Conservation (phyloP, 1,140 invertebrate species). For the Aphaenogaster ashmeadi region DNA sequence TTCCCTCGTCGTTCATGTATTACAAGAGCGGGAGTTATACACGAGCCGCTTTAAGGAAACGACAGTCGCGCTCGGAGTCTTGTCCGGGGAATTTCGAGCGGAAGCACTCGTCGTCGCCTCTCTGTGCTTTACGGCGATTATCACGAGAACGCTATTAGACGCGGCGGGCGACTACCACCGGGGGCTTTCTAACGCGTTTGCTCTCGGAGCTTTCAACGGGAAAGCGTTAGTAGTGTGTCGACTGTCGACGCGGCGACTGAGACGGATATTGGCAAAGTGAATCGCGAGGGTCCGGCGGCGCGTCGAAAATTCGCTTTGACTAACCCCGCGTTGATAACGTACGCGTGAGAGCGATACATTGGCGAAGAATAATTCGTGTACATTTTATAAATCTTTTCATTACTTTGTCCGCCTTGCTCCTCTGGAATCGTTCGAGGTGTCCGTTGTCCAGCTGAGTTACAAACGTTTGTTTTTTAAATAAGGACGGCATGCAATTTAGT, state of each 20-base stretch:
- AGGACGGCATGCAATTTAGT: background rate
- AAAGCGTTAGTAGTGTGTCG: conserved; percentile 31
- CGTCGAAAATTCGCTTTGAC: conserved; percentile 35
- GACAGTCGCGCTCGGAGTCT: background rate
- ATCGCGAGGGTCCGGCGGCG: background rate
- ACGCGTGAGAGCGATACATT: background rate
- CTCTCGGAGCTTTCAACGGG: conserved; percentile 26
- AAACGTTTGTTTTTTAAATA: conserved; percentile 45
- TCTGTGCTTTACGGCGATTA: conserved; percentile 60
- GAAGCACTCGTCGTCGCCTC: conserved; percentile 33
- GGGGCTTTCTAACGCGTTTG: conserved; percentile 16
- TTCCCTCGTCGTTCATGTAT: background rate
- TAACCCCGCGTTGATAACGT: background rate
- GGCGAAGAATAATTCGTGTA: background rate
- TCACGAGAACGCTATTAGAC: conserved; percentile 63
- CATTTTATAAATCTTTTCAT: background rate
- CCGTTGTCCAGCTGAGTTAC: background rate
- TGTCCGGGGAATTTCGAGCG: background rate
- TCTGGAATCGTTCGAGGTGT: background rate
- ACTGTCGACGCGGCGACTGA: conserved; percentile 19
- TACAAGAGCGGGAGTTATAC: conserved; percentile 28
- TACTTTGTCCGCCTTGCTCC: background rate
- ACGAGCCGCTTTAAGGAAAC: conserved; percentile 41
- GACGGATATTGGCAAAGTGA: conserved; percentile 35
- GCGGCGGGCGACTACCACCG: background rate